phyloP scores from a whole-genome alignment of 2,113 vertebrate genomes.

The Pituophis catenifer region DNA sequence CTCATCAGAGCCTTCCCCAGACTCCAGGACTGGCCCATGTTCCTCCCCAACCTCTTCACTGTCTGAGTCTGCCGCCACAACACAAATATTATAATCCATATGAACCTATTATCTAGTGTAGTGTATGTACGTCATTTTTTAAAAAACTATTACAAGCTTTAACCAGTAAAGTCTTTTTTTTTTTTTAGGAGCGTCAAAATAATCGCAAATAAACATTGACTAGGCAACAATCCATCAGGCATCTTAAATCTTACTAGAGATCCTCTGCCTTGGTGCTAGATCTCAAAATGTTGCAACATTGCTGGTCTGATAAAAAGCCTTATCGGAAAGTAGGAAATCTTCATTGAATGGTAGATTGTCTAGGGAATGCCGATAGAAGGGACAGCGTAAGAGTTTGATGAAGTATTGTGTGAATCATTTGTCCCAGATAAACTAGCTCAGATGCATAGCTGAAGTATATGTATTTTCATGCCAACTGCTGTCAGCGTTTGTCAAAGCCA shows the following conservation, averaged over 20 bases:
- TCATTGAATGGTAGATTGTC: neutral
- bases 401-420: neutral
- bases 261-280: neutral
- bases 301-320: neutral
- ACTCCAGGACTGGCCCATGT: no score
- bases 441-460: neutral
- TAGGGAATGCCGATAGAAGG: neutral
- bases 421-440: neutral
- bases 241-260: neutral
- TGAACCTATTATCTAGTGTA: neutral
- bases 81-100: neutral
- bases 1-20: no score
- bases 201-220: neutral
- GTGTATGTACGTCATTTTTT: neutral
- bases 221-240: neutral
- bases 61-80: no score
- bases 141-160: neutral
- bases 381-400: neutral
- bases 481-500: neutral
- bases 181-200: neutral
- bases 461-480: neutral
- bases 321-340: neutral
- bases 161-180: neutral
- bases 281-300: neutral
- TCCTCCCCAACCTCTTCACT: no score